These are phyloP conservation scores for Lasius fuliginosus DNA, from an alignment of 2,888 invertebrate genomes.

Conservation along the genomic window DNA sequence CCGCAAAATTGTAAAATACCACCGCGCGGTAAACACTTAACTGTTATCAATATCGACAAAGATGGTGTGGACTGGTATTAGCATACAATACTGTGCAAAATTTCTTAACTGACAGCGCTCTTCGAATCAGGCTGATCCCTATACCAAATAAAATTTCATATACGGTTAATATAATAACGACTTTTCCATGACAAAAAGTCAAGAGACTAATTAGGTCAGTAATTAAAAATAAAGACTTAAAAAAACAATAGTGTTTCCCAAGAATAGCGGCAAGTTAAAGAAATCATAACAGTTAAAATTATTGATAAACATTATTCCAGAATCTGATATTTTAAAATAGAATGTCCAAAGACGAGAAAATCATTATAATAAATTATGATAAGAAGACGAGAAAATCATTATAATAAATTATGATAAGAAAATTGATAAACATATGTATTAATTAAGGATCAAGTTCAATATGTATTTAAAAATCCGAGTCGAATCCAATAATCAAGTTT, in stretches of 20 bases:
- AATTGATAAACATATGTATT: not conserved
- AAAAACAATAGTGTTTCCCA: not conserved
- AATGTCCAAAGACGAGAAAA: not conserved
- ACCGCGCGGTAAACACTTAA: not conserved
- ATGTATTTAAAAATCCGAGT: too few species aligned
- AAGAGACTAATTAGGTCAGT: not conserved
- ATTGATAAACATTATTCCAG: not conserved
- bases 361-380: too few species aligned
- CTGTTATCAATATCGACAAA: constrained; percentile 17
- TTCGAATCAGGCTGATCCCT: not conserved
- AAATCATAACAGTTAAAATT: not conserved
- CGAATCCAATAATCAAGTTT: too few species aligned
- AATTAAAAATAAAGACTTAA: not conserved
- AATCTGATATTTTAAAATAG: not conserved
- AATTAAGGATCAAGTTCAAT: not conserved
- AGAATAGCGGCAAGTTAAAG: not conserved
- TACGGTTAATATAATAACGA: not conserved
- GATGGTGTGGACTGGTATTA: not conserved
- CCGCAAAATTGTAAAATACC: not conserved
- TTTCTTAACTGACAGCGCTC: not conserved
- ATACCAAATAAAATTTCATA: not conserved
- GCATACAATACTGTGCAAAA: constrained; percentile 3
- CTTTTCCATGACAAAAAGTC: not conserved
- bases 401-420: not conserved
- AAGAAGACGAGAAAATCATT: too few species aligned